phyloP scores from a whole-genome alignment of 37 sponge, comb jelly and placozoan species.

The Chondrosia reniformis region DNA sequence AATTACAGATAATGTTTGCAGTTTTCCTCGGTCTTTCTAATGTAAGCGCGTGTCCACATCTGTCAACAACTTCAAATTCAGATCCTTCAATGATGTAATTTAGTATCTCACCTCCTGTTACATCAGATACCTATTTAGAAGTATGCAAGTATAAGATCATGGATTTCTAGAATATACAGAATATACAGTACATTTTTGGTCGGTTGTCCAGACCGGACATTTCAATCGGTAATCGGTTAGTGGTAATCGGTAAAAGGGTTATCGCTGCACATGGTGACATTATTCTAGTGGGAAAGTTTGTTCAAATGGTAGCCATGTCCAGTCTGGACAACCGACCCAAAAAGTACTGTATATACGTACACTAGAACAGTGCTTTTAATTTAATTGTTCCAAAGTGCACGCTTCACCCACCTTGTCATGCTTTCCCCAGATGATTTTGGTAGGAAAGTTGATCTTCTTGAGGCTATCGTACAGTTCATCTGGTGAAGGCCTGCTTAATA shows the following conservation, averaged over 20 bases:
- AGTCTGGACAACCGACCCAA: too few species aligned
- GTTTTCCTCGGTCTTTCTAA: slow-evolving; percentile 41
- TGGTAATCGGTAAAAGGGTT: too few species aligned
- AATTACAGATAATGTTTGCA: slow-evolving; percentile 38
- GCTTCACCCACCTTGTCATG: slow-evolving; percentile 29
- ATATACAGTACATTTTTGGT: too few species aligned
- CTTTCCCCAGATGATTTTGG: slow-evolving; percentile 52
- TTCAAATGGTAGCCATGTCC: too few species aligned
- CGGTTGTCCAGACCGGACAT: too few species aligned
- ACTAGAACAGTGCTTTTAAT: too few species aligned
- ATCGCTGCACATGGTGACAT: too few species aligned
- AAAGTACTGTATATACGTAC: too few species aligned
- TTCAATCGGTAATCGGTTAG: not conserved
- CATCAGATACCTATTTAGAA: slow-evolving; percentile 48
- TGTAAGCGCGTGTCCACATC: slow-evolving; percentile 74
- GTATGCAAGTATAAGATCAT: not conserved
- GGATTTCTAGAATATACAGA: too few species aligned
- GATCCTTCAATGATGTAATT: slow-evolving; percentile 32
- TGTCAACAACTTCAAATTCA: slow-evolving; percentile 40
- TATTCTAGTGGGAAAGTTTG: too few species aligned
- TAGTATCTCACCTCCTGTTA: slow-evolving; percentile 55
- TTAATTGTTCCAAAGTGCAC: too few species aligned
- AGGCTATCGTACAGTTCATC: slow-evolving; percentile 7
- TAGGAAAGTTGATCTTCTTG: slow-evolving; percentile 22
- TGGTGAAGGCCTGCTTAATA: slow-evolving; percentile 1